Base-by-base conservation (phyloP, 2,113 vertebrate species). In the Poeciliopsis retropinna region DNA sequence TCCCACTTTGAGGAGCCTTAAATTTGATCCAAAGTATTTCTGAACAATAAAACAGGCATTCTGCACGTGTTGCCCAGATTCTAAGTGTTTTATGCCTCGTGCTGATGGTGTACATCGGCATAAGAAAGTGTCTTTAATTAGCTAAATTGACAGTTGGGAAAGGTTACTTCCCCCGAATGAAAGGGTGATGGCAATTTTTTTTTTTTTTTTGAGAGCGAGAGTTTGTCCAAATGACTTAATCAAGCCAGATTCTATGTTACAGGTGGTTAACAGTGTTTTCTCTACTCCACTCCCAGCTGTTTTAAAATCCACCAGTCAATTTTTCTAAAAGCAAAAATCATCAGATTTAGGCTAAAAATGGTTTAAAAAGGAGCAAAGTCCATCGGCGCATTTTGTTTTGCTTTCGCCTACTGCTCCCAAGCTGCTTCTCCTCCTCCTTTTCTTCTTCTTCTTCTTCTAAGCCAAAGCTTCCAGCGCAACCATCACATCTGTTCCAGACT, bases 1-100 rank as follows among this genome's bases (percentile, higher is more conserved):
- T 10, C 72, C 64, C 32, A 22, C 61, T 72, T 62, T 39, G 61
- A 78, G 19, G 27, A 72, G 63, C 61, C 39, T 9, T 57, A 8
- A 2, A 10, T 57, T 57, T 57, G 51, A 57, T 57, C 51, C 32
- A 7, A 74, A 51, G 47, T 64, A 12, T 61, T 41, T 47, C 25
- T 67, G n/a, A 32, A 2, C 10, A 15, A 11, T 31, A 19, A 31
- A 34, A 64, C 15, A 3, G 8, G n/a, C 5, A 22, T 62, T 69
- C 62, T 62, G 12, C 66, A 47, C 4, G 17, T 25, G 22, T 57
- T 31, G 5, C 15, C 29, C 34, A 39, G 29, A 31, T 57, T 25
- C 31, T 2, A n/a, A 32, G 4, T 25, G 41, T 3, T 29, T n/a
- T 28, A 25, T 32, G 4, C 47, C 5, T 25, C 27, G 2, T 47